These are phyloP conservation scores for Melanotaenia duboulayi DNA, from an alignment of 2,113 vertebrate species.

Conservation along the genomic window DNA sequence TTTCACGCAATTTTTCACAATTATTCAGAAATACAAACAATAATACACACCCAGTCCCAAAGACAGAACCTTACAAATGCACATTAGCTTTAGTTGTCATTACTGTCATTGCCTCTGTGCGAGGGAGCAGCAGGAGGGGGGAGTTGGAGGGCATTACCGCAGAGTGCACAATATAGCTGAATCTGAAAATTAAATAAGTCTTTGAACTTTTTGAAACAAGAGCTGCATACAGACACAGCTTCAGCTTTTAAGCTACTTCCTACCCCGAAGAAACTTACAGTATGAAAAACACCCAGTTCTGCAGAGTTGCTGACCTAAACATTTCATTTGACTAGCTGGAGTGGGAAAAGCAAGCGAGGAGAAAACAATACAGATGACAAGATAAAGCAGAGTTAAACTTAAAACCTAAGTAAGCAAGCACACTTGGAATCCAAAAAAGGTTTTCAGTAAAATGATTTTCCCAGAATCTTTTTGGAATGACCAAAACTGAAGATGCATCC, in stretches of 20 bases:
- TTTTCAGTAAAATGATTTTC: constrained; percentile 10
- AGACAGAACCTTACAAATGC: constrained; percentile 5
- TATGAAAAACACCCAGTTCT: constrained; percentile 5
- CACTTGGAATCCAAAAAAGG: constrained; percentile 11
- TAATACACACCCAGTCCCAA: neutral
- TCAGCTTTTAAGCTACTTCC: constrained; percentile 54
- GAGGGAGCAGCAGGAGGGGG: constrained; percentile 21
- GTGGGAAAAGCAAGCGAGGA: constrained; percentile 46
- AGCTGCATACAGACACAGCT: constrained; percentile 57
- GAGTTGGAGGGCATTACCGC: constrained; percentile 37
- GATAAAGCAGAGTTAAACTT: constrained; percentile 11
- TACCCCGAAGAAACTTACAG: constrained; percentile 54
- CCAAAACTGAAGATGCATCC: constrained; percentile 42
- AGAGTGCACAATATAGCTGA: constrained; percentile 49
- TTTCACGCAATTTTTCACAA: constrained; percentile 27
- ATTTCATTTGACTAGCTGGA: constrained; percentile 55
- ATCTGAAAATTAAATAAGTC: constrained; percentile 59
- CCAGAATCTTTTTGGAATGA: constrained; percentile 15
- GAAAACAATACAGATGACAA: constrained; percentile 37
- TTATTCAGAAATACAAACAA: constrained; percentile 27
- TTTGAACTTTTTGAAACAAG: constrained; percentile 68
- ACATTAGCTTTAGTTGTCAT: constrained; percentile 34
- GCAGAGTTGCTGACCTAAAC: constrained; percentile 66
- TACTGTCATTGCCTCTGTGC: neutral
- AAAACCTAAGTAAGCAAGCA: constrained; percentile 1